A percentile compares a stretch with the other conserved stretches of the same genome.
Evolutionary conservation across 2,797 vertebrate species (phyloP).

Genomic region (Hippocampus kuda): DNA sequence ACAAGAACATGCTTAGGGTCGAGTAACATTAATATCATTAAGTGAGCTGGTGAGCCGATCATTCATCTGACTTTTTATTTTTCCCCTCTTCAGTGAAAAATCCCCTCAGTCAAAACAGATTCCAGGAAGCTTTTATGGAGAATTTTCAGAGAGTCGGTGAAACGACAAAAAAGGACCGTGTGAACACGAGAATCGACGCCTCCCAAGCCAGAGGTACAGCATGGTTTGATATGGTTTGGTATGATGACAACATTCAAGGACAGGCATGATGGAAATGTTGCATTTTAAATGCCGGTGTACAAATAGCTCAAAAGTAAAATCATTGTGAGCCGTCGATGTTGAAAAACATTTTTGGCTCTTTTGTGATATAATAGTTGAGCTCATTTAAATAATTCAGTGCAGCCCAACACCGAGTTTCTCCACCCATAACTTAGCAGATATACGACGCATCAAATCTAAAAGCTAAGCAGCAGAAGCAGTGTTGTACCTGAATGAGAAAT

Average conservation of each 20-base stretch:
- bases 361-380: too few relatives aligned
- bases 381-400: too few relatives aligned
- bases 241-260: not conserved
- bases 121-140: constrained; percentile 79
- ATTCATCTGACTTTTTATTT: not conserved
- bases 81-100: constrained; percentile 68
- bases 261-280: not conserved
- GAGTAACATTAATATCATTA: not conserved
- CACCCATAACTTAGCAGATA: too few relatives aligned
- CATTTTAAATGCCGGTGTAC: too few relatives aligned
- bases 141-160: constrained; percentile 74
- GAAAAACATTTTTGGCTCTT: too few relatives aligned
- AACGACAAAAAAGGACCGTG: constrained; percentile 75
- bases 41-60: not conserved
- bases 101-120: constrained; percentile 70
- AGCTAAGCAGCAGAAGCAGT: too few relatives aligned
- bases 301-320: too few relatives aligned
- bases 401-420: too few relatives aligned
- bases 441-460: too few relatives aligned
- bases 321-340: too few relatives aligned
- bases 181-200: constrained; percentile 67
- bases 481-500: too few relatives aligned
- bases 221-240: not conserved
- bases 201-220: constrained; percentile 66
- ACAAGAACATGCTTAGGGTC: not conserved